A percentile compares a stretch with the other conserved stretches of the same genome.
phyloP scores from a whole-genome alignment of 2,113 vertebrate genomes.

The Bubo bubo region DNA sequence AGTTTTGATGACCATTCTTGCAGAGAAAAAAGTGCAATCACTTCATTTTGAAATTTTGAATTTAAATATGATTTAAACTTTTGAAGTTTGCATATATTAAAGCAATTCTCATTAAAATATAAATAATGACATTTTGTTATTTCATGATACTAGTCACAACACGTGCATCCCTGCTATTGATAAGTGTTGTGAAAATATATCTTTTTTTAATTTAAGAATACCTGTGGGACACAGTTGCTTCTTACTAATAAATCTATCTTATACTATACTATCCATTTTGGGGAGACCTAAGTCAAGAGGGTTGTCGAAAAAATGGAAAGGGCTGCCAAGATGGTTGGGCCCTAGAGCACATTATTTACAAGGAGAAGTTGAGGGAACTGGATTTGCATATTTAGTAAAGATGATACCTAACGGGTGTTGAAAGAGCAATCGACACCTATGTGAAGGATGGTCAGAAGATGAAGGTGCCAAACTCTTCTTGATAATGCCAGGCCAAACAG shows the following conservation, averaged over 20 bases:
- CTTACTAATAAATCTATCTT: not conserved
- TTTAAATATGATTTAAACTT: not conserved
- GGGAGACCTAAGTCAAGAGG: not conserved
- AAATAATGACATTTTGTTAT: not conserved
- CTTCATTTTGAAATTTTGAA: not conserved
- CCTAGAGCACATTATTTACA: not conserved
- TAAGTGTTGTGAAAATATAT: not conserved
- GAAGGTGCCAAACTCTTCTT: not conserved
- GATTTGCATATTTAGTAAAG: not conserved
- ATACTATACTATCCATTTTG: not conserved
- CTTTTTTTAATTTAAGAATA: not conserved
- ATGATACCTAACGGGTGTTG: not conserved
- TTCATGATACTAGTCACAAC: not conserved
- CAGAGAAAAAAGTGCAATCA: not conserved
- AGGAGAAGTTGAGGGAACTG: not conserved
- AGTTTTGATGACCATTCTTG: not conserved
- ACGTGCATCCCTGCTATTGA: not conserved
- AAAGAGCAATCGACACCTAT: not conserved
- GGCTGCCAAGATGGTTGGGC: not conserved
- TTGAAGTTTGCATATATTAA: not conserved
- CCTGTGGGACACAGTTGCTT: not conserved
- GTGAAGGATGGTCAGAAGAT: not conserved
- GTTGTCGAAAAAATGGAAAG: not conserved
- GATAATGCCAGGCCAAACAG: not conserved
- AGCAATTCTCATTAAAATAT: not conserved